Base-by-base conservation (phyloP, 2,113 vertebrate genomes). In the Cyanistes caeruleus region DNA sequence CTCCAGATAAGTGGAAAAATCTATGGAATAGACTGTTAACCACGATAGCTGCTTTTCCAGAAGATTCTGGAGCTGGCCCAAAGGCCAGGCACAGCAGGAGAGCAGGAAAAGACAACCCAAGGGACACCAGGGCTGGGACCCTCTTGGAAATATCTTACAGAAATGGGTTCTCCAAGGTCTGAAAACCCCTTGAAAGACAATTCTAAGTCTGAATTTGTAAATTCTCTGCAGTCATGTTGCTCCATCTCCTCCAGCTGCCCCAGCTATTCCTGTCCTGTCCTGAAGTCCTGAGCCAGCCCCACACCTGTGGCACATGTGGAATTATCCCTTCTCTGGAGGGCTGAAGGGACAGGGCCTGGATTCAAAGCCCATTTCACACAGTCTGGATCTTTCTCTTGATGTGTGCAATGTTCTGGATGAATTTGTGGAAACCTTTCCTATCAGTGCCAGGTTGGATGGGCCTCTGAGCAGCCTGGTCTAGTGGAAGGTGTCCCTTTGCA, bases 1-100 rank as follows among this genome's bases (percentile, higher is more conserved):
- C 24, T 52, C 14, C 30, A 56, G n/a, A 51, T 7, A 87, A 89
- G 7, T 37, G 44, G n/a, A 64, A 58, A 75, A 56, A 15, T 37
- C 49, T 31, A 2, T 2, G 3, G 5, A 37, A 64, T 3, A 6
- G 35, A 15, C 2, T 43, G 3, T 15, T 72, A 48, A 27, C 22
- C 31, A 52, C 9, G 19, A 44, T 2, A 44, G 6, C 11, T 49
- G 21, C 8, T 62, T 60, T 69, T 77, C 49, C 20, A 44, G 41
- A 80, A 90, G 17, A 10, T 30, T 69, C 28, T 21, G 49, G 27
- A 65, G 37, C 30, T 88, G 19, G 1, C 9, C 44, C 48, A 37
- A 76, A 56, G 16, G 14, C 10, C 52, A n/a, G 8, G 55, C 52
- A 33, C 7, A 48, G 7, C 16, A 64, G 5, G 19, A 56, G 16